Conservation (phyloP, 2,113 vertebrate species). For the Pseudorasbora parva region DNA sequence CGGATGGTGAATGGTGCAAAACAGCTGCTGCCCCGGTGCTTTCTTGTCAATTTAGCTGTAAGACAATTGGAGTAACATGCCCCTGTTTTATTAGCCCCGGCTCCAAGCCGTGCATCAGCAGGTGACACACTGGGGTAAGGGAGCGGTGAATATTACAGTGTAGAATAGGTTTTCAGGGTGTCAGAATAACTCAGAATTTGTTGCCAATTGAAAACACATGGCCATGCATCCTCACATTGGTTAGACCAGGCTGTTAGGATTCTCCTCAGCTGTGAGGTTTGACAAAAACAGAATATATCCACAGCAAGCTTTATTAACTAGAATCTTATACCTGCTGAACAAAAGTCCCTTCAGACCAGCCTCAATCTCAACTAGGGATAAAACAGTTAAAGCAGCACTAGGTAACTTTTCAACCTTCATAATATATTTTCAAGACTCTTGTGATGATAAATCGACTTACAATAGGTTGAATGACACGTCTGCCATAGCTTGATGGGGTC, state of each 20-base stretch:
- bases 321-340: too few species aligned
- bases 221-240: not conserved
- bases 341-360: too few species aligned
- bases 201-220: not conserved
- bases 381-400: too few species aligned
- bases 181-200: not conserved
- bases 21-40: constrained; percentile 5
- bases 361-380: too few species aligned
- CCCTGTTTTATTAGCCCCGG: constrained; percentile 4
- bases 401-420: too few species aligned
- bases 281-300: not conserved
- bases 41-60: constrained; percentile 38
- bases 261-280: not conserved
- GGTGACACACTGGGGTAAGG: constrained; percentile 20
- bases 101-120: not conserved
- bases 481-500: too few species aligned
- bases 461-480: too few species aligned
- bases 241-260: constrained; percentile 10
- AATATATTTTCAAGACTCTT: too few species aligned
- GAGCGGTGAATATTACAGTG: constrained; percentile 3
- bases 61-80: constrained; percentile 35
- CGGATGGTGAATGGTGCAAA: constrained; percentile 19
- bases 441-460: too few species aligned
- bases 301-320: not conserved
- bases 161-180: not conserved